A percentile compares a stretch with the other conserved stretches of the same genome.
These are phyloP conservation scores for Tenthredo mesomela DNA, from an alignment of 2,888 invertebrate species.

Conservation along the genomic window DNA sequence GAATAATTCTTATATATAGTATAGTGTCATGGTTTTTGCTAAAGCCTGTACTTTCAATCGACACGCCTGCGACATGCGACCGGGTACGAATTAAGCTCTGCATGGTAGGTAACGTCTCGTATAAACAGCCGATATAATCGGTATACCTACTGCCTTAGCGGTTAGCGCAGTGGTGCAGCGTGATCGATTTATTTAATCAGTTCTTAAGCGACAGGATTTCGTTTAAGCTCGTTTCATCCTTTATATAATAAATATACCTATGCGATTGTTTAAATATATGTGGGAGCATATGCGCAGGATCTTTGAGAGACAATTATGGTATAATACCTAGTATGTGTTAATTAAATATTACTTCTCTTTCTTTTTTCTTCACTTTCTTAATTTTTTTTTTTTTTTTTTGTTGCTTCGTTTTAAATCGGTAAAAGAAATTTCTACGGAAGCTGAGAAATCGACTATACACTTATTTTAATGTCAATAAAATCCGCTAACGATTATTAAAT, in stretches of 20 bases:
- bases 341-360: too few species aligned
- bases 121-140: conserved; percentile 41
- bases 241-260: neutral
- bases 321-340: too few species aligned
- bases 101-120: neutral
- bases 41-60: neutral
- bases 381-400: too few species aligned
- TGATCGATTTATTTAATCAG: conserved; percentile 42
- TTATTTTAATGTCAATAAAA: neutral
- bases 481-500: neutral
- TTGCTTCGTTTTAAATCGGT: neutral
- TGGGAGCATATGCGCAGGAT: neutral
- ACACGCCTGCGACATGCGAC: conserved; percentile 8
- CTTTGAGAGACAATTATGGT: too few species aligned
- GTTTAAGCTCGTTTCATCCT: neutral
- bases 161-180: neutral
- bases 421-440: neutral
- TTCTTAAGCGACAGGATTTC: neutral
- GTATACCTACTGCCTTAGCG: neutral
- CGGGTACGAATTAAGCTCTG: conserved; percentile 28
- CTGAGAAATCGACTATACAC: neutral
- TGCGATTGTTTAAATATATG: neutral
- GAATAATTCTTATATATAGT: neutral
- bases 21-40: neutral
- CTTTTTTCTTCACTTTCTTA: too few species aligned